Evolutionary conservation across 2,113 vertebrate genomes (phyloP).

Genomic region (Sialia sialis): DNA sequence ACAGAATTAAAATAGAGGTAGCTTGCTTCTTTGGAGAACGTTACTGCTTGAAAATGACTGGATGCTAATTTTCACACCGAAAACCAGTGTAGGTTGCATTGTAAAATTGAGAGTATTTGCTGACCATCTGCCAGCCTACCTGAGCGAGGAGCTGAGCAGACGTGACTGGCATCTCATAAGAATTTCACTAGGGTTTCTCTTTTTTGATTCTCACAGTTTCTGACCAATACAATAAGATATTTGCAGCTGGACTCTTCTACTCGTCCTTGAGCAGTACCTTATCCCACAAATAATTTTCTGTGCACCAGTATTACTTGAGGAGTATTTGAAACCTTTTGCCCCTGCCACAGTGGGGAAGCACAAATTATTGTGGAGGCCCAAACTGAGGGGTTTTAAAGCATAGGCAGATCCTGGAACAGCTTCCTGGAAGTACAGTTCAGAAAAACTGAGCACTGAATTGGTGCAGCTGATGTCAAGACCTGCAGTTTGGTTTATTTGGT

Average conservation of each 20-base stretch:
- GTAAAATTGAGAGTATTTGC: slow-evolving; percentile 37
- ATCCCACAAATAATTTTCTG: not conserved
- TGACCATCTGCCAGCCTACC: slow-evolving; percentile 59
- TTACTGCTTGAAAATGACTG: slow-evolving; percentile 1
- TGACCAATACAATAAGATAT: not conserved
- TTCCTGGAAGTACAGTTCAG: not conserved
- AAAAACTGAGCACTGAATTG: not conserved
- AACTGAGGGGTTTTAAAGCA: not conserved
- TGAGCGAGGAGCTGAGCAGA: slow-evolving; percentile 16
- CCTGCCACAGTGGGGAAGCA: not conserved
- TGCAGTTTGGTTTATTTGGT: not conserved
- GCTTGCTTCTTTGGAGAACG: not conserved
- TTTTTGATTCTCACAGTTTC: not conserved
- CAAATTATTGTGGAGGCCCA: not conserved
- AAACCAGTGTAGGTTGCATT: slow-evolving; percentile 21
- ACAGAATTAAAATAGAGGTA: slow-evolving; percentile 33
- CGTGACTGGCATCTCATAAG: not conserved
- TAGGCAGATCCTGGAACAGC: not conserved
- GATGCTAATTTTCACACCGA: slow-evolving; percentile 34
- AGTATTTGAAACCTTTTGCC: not conserved
- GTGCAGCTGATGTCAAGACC: not conserved
- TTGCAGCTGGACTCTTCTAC: not conserved
- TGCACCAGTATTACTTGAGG: not conserved
- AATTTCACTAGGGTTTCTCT: not conserved
- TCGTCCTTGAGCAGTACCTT: not conserved